Evolutionary conservation across 2,888 invertebrate species (phyloP), one percentile per base, ranked within the genome.

Genomic region (Heliconius ethilla): DNA sequence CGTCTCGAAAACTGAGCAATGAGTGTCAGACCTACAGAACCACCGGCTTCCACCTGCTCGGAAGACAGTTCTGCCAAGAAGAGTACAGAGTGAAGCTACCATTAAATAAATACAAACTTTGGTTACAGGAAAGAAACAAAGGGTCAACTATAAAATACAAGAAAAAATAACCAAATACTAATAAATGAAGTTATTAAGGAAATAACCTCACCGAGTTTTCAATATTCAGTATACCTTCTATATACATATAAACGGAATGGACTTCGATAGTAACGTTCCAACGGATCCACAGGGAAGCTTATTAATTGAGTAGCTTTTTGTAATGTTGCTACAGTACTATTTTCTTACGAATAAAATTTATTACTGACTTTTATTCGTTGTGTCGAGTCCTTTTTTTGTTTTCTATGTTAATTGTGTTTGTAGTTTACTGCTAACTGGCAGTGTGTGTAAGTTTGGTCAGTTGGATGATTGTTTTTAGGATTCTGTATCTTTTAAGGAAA

Each of bases 261-360:
- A 69, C 9, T 15, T 69, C 69, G 40, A 45, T 69, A 69, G 45
- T 25, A 69, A 69, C 13, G n/a, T 69, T 69, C 51, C 18, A 22
- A 51, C 51, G 40, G 33, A 40, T 69, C 15, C 25, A 13, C 40
- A 15, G 69, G 69, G 40, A 69, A 37, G 69, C 40, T 69, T 25
- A 15, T 40, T 69, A 69, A 69, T 69, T 69, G 40, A 69, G 25
- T 69, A 6, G 25, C 69, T 45, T 45, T 15, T 25, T 69, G 25
- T 69, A 67, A 25, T 40, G 37, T 40, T 67, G 37, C 37, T 37
- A 22, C 10, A 25, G 27, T 69, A 69, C 25, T 40, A 11, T 69
- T 69, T 69, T 40, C 69, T 69, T 69, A 3, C 7, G 25, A 6
- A 37, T 37, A 40, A 67, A 27, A 15, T 40, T 69, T 69, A 25